Evolutionary conservation across 2,797 vertebrate genomes (phyloP).

Genomic region (Pelodytes ibericus): DNA sequence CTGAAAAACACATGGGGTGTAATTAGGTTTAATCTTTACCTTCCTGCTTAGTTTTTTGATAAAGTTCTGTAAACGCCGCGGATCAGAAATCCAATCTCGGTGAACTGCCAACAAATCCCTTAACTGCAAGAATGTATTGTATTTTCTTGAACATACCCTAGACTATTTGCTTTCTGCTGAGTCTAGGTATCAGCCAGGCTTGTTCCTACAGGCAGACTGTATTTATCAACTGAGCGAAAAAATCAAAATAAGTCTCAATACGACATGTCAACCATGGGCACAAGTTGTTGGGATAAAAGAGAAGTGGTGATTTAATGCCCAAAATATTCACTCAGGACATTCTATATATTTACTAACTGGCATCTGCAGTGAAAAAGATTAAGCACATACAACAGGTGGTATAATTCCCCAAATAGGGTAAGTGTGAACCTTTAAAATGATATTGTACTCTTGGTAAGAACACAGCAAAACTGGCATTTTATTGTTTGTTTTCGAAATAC

Average conservation of each 20-base stretch:
- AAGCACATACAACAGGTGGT: background rate
- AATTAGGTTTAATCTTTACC: conserved; percentile 59
- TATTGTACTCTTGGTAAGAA: background rate
- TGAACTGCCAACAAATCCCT: conserved; percentile 56
- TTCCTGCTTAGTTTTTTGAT: conserved; percentile 34
- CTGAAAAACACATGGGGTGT: conserved; percentile 57
- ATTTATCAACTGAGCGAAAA: conserved; percentile 22
- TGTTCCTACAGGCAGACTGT: conserved; percentile 56
- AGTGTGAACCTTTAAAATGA: background rate
- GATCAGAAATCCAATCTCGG: conserved; percentile 59
- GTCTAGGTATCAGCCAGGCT: conserved; percentile 63
- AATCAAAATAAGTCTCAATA: background rate
- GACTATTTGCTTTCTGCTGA: conserved; percentile 54
- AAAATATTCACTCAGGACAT: background rate
- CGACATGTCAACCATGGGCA: background rate
- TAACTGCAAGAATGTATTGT: conserved; percentile 26
- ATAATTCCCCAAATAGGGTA: background rate
- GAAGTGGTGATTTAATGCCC: background rate
- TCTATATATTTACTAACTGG: too few species aligned
- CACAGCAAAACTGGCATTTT: too few species aligned
- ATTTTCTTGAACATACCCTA: conserved; percentile 56
- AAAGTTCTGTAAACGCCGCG: conserved; percentile 55
- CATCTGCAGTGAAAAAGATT: background rate
- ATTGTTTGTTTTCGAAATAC: too few species aligned
- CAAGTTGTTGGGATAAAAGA: background rate